A percentile compares a stretch with the other conserved stretches of the same genome.
phyloP scores from a whole-genome alignment of 2,888 invertebrate species.

The Lamellibrachia satsuma region DNA sequence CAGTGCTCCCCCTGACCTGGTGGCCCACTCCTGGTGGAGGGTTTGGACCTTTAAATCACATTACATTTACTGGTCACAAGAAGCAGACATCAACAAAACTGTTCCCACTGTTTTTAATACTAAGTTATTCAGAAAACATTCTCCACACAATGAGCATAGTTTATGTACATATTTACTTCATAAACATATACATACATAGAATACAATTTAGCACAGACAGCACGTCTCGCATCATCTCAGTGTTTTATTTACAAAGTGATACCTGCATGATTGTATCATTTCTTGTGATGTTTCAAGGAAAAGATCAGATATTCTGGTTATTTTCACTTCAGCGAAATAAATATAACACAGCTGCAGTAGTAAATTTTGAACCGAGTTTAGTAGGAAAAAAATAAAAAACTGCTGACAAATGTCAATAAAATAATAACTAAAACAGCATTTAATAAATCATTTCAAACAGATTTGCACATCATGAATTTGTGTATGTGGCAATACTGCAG shows the following conservation, averaged over 20 bases:
- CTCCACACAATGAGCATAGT: background rate
- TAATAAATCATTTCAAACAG: background rate
- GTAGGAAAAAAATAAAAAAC: background rate
- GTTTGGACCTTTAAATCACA: too few relatives aligned
- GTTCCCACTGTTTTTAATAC: background rate
- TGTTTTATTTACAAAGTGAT: slow-evolving; percentile 13
- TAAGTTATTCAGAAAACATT: background rate
- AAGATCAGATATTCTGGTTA: background rate
- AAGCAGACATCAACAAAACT: background rate
- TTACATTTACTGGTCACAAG: background rate
- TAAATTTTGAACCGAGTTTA: background rate
- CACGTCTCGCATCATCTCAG: background rate
- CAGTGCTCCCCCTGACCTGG: too few relatives aligned
- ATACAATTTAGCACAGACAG: background rate
- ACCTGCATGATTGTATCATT: slow-evolving; percentile 6
- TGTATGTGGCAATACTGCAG: background rate
- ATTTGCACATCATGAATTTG: background rate
- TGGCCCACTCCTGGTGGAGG: too few relatives aligned
- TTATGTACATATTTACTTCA: background rate
- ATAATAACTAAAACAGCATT: background rate
- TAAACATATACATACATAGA: background rate
- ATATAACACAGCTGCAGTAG: background rate
- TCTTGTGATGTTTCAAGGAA: background rate
- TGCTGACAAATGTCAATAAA: background rate
- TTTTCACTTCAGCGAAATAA: background rate